Evolutionary conservation across 2,888 invertebrate species (phyloP).

Genomic region (Tethea ocularis): DNA sequence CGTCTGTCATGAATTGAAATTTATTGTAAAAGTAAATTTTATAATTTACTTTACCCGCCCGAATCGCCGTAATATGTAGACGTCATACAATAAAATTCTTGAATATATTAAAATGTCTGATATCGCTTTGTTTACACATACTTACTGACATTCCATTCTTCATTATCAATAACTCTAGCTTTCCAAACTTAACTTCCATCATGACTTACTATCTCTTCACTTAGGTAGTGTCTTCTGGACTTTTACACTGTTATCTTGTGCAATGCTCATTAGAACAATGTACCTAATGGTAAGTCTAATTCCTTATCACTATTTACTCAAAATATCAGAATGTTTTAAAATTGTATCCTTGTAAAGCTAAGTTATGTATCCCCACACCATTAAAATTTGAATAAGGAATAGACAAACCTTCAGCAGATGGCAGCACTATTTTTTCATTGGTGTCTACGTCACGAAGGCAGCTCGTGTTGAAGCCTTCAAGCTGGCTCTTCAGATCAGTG

Average conservation of each 20-base stretch:
- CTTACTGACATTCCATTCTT: neutral
- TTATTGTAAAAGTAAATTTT: neutral
- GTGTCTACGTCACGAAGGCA: conserved; percentile 95
- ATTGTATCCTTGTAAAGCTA: neutral
- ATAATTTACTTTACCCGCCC: neutral
- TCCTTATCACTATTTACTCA: neutral
- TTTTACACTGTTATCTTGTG: neutral
- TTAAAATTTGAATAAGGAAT: neutral
- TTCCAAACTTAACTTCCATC: neutral
- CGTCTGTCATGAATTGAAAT: conserved; percentile 79
- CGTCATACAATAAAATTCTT: neutral
- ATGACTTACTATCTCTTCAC: too few species aligned
- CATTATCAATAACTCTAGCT: neutral
- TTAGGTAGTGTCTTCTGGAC: too few species aligned
- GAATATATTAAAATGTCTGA: neutral
- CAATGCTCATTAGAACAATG: too few species aligned
- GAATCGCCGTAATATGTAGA: neutral
- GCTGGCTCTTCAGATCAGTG: conserved; percentile 93
- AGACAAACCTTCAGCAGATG: conserved; percentile 94
- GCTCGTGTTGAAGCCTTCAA: conserved; percentile 95
- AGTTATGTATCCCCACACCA: neutral
- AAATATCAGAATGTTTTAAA: neutral
- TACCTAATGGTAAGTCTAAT: too few species aligned
- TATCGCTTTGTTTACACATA: neutral
- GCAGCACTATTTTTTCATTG: conserved; percentile 95